Conservation (phyloP, 2,113 vertebrate species). For the Stictonetta naevosa region DNA sequence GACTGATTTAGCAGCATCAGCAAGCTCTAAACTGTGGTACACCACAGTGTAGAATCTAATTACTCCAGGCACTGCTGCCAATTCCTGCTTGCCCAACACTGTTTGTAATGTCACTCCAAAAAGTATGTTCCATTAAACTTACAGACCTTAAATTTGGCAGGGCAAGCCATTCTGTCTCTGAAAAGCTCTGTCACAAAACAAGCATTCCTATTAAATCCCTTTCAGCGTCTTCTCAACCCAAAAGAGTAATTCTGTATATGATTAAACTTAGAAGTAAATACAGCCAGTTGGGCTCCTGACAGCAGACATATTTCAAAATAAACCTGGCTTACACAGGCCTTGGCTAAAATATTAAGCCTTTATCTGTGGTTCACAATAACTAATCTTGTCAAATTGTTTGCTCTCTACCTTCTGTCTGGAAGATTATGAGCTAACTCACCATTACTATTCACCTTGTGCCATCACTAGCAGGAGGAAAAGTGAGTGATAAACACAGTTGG, state of each 20-base stretch:
- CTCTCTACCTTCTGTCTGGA: slow-evolving; percentile 49
- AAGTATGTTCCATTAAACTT: slow-evolving; percentile 36
- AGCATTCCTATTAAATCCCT: slow-evolving; percentile 63
- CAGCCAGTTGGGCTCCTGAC: slow-evolving; percentile 66
- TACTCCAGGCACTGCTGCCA: not conserved
- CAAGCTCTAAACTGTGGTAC: not conserved
- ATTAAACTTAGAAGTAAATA: slow-evolving; percentile 67
- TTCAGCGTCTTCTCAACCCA: slow-evolving; percentile 30
- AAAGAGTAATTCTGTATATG: slow-evolving; percentile 60
- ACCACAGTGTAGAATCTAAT: slow-evolving; percentile 25
- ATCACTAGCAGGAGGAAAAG: slow-evolving; percentile 44
- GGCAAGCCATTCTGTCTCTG: slow-evolving; percentile 33
- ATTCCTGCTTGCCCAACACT: not conserved
- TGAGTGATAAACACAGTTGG: slow-evolving; percentile 34
- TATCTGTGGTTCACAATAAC: slow-evolving; percentile 65
- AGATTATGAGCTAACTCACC: slow-evolving; percentile 59
- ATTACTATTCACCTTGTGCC: slow-evolving; percentile 63
- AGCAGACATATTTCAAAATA: slow-evolving; percentile 71
- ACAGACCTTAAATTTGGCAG: slow-evolving; percentile 41
- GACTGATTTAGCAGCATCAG: slow-evolving; percentile 17
- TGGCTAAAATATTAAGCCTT: slow-evolving; percentile 71
- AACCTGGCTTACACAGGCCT: slow-evolving; percentile 57
- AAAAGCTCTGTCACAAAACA: slow-evolving; percentile 52
- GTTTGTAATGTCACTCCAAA: slow-evolving; percentile 44
- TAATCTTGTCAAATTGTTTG: slow-evolving; percentile 67